These are phyloP conservation scores for Platycercus adscitus DNA, from an alignment of 2,113 vertebrate genomes.

Conservation along the genomic window DNA sequence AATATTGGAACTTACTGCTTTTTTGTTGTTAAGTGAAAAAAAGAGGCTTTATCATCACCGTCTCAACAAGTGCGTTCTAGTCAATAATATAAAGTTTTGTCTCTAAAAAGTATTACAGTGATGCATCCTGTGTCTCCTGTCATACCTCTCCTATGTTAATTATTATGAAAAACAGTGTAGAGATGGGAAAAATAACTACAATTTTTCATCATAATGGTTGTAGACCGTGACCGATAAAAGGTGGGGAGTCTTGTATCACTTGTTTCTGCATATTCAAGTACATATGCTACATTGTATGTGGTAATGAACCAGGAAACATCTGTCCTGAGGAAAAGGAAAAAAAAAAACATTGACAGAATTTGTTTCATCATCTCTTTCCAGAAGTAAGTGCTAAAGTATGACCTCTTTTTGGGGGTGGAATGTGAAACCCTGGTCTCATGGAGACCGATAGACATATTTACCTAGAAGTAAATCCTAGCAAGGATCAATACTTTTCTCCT, in stretches of 20 bases:
- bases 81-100: neutral
- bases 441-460: neutral
- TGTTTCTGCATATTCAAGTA: constrained; percentile 20
- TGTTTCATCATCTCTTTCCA: neutral
- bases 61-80: neutral
- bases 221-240: neutral
- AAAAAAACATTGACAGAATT: neutral
- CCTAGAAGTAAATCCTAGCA: neutral
- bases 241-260: neutral
- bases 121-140: neutral
- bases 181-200: neutral
- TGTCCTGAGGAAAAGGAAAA: neutral
- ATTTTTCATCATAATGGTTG: constrained; percentile 24
- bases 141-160: neutral
- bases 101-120: neutral
- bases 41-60: neutral
- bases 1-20: neutral
- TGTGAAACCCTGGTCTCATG: neutral
- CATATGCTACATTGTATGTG: neutral
- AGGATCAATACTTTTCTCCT: neutral
- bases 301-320: neutral
- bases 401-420: neutral
- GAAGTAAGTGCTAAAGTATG: neutral
- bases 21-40: neutral
- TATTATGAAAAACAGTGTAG: neutral